A percentile compares a stretch with the other conserved stretches of the same genome.
These are phyloP conservation scores for Globia sparganii DNA, from an alignment of 2,888 invertebrate genomes.

Conservation along the genomic window DNA sequence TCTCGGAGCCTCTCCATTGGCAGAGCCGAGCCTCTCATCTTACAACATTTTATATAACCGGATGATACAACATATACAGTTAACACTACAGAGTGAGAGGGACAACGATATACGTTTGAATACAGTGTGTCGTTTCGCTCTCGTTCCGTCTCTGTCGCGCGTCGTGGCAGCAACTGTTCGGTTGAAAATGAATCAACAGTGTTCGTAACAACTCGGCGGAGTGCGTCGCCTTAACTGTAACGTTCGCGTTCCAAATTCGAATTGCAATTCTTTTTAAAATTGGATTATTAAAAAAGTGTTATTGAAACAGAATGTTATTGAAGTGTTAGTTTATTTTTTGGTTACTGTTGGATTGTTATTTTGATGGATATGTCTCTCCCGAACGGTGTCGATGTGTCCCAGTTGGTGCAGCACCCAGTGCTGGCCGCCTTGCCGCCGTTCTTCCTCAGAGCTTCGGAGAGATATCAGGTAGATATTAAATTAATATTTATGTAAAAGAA, in stretches of 20 bases:
- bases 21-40: conserved; percentile 78
- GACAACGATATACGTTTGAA: conserved; percentile 79
- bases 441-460: conserved; percentile 96
- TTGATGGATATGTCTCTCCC: conserved; percentile 94
- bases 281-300: conserved; percentile 51
- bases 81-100: conserved; percentile 84
- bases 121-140: conserved; percentile 88
- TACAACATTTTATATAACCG: conserved; percentile 90
- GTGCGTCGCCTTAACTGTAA: conserved; percentile 79
- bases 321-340: conserved; percentile 63
- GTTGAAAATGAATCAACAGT: conserved; percentile 88
- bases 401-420: conserved; percentile 96
- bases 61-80: conserved; percentile 91
- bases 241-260: conserved; percentile 65
- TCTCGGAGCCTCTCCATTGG: conserved; percentile 78
- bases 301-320: conserved; percentile 59
- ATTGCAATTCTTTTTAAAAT: conserved; percentile 50
- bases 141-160: conserved; percentile 78
- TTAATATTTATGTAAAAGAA: background rate
- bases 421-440: conserved; percentile 96
- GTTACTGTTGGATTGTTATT: conserved; percentile 60
- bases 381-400: conserved; percentile 96
- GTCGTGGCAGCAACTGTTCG: conserved; percentile 81
- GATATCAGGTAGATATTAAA: conserved; percentile 93
- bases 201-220: conserved; percentile 81